Conservation (phyloP, 1,140 invertebrate genomes). For the Helicorthomorpha holstii region DNA sequence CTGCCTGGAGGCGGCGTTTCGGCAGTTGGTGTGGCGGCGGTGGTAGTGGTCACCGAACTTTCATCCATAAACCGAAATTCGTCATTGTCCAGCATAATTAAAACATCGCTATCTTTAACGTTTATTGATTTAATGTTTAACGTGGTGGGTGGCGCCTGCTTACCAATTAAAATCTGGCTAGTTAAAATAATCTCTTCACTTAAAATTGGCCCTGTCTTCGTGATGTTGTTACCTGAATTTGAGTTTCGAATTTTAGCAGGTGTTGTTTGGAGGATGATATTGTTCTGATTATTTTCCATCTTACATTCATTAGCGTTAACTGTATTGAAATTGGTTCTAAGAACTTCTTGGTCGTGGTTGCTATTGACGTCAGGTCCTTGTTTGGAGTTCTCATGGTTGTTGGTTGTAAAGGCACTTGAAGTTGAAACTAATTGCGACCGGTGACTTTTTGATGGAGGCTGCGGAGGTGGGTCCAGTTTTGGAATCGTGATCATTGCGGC, state of each 20-base stretch:
- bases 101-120: conserved; percentile 31
- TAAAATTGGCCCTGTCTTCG: no score
- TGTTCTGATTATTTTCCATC: no score
- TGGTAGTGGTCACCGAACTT: conserved; percentile 64
- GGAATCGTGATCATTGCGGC: neutral
- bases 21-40: no score
- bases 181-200: no score
- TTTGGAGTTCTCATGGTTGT: neutral
- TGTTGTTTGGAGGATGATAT: no score
- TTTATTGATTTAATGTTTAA: neutral
- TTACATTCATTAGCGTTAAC: no score
- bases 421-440: no score
- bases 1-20: conserved; percentile 22
- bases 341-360: neutral
- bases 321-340: no score
- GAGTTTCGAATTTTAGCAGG: no score
- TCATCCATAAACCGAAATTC: conserved; percentile 79
- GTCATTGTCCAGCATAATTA: conserved; percentile 56
- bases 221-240: no score
- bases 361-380: neutral
- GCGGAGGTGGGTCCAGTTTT: conserved; percentile 1
- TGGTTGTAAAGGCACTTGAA: neutral
- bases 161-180: no score
- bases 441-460: neutral
- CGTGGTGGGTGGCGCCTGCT: conserved; percentile 3